Percentiles rank a stretch among this genome's conserved stretches.
phyloP scores from a whole-genome alignment of 2,113 vertebrate species.

The Reinhardtius hippoglossoides region DNA sequence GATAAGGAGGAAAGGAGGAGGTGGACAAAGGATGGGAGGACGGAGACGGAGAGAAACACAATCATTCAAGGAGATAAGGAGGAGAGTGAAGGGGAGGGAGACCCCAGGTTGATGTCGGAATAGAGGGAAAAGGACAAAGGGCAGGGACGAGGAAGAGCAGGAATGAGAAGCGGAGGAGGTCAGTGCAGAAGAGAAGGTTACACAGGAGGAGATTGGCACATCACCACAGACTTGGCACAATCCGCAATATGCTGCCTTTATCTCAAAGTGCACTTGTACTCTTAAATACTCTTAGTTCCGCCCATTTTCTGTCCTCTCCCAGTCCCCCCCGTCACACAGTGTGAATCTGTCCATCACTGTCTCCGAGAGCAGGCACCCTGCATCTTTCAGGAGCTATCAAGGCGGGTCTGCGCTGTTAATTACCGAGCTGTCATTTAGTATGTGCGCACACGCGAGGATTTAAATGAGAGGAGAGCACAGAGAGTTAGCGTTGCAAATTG shows the following conservation, averaged over 20 bases:
- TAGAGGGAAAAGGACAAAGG: constrained; percentile 9
- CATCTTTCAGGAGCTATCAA: constrained; percentile 46
- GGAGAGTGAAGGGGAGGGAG: constrained; percentile 16
- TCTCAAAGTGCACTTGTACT: constrained; percentile 8
- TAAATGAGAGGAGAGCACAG: background rate
- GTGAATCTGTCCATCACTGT: constrained; percentile 46
- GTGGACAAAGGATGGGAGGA: constrained; percentile 37
- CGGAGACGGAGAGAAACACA: constrained; percentile 20
- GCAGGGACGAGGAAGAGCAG: constrained; percentile 6
- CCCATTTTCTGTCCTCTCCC: constrained; percentile 5
- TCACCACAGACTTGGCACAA: background rate
- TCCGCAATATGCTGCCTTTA: constrained; percentile 23
- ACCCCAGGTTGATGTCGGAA: constrained; percentile 16
- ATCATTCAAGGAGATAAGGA: constrained; percentile 28
- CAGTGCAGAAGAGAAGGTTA: constrained; percentile 4
- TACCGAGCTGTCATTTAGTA: constrained; percentile 51
- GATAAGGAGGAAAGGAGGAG: constrained; percentile 55
- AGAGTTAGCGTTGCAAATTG: background rate
- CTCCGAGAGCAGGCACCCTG: constrained; percentile 22
- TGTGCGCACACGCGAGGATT: constrained; percentile 2
- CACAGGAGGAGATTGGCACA: background rate
- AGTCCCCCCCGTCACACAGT: constrained; percentile 19
- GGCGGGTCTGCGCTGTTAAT: constrained; percentile 46
- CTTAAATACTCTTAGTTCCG: constrained; percentile 27
- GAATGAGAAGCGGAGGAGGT: constrained; percentile 25